phyloP scores from a whole-genome alignment of 2,797 vertebrate genomes.

The Silurus aristotelis region DNA sequence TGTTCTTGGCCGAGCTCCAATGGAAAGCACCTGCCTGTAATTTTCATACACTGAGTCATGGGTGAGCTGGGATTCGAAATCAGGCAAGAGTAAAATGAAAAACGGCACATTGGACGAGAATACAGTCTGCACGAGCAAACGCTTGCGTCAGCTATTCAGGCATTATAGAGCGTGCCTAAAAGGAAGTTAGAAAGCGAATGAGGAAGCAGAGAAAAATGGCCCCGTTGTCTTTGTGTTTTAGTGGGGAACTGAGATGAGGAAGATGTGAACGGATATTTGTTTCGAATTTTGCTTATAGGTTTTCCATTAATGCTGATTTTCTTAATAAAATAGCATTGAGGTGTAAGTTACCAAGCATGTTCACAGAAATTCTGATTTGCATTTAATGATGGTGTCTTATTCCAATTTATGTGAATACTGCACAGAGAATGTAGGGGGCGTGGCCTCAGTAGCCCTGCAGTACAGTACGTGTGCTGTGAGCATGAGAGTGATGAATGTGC shows the following conservation, averaged over 20 bases:
- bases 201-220: constrained; percentile 13
- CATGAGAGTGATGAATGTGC: no score
- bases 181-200: constrained; percentile 41
- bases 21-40: constrained; percentile 31
- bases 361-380: not conserved
- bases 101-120: not conserved
- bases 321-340: not conserved
- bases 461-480: no score
- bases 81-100: constrained; percentile 3
- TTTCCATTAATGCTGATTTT: not conserved
- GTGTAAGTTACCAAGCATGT: not conserved
- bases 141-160: constrained; percentile 7
- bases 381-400: no score
- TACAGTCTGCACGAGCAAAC: not conserved
- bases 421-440: no score
- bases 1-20: not conserved
- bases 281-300: not conserved
- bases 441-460: no score
- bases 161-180: constrained; percentile 23
- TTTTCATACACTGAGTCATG: constrained; percentile 17
- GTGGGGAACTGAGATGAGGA: constrained; percentile 23
- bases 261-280: not conserved
- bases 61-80: constrained; percentile 26
- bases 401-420: no score
- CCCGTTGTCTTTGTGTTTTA: not conserved